Evolutionary conservation across 2,113 vertebrate genomes (phyloP).

Genomic region (Rafetus swinhoei): DNA sequence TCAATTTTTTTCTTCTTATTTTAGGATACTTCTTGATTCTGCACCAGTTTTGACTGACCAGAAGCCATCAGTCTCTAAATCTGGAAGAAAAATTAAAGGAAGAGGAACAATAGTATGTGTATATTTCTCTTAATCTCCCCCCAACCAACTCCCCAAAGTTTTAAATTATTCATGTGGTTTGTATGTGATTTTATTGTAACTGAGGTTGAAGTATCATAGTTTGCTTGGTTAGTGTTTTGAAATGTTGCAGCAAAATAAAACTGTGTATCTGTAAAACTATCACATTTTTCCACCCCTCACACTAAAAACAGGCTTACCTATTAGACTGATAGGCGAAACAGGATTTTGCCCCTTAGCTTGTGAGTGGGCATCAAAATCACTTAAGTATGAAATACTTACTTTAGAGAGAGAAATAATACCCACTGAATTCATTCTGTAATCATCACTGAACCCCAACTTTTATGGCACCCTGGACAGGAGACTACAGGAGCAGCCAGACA

Average conservation of each 20-base stretch:
- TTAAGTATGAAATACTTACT: not conserved
- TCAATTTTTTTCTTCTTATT: constrained; percentile 47
- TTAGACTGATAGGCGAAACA: not conserved
- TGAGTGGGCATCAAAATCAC: not conserved
- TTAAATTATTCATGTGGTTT: constrained; percentile 17
- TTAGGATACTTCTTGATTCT: constrained; percentile 85
- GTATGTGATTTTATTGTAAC: not conserved
- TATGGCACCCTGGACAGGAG: fast-evolving
- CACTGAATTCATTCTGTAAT: not conserved
- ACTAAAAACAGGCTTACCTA: not conserved
- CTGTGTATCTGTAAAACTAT: not conserved
- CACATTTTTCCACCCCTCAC: not conserved
- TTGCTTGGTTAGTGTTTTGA: not conserved
- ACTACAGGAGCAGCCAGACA: not conserved
- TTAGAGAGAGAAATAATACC: not conserved
- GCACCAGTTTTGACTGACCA: constrained; percentile 76
- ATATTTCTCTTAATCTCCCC: not conserved
- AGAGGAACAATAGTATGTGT: constrained; percentile 94
- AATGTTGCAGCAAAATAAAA: not conserved
- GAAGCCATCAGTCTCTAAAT: constrained; percentile 95
- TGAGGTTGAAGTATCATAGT: not conserved
- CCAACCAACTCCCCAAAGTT: not conserved
- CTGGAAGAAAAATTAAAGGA: constrained; percentile 96
- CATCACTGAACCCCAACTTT: not conserved
- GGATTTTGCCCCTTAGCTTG: not conserved